A percentile compares a stretch with the other conserved stretches of the same genome.
These are phyloP conservation scores for Latrodectus geometricus DNA, from an alignment of 1,140 invertebrate genomes.

Conservation along the genomic window DNA sequence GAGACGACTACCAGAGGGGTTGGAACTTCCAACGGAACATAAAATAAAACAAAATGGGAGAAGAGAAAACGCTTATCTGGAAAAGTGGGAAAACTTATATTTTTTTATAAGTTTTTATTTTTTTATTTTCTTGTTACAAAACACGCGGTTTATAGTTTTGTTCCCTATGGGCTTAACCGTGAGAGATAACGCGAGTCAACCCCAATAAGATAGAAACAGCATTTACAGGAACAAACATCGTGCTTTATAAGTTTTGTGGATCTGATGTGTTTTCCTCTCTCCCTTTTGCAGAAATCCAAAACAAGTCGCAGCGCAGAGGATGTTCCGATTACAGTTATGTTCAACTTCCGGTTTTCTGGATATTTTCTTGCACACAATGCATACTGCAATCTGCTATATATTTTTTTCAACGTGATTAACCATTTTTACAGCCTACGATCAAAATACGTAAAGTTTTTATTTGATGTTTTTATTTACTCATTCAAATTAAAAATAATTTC, in stretches of 20 bases:
- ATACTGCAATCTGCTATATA: no score
- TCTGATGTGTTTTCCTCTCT: no score
- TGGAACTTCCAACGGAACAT: background rate
- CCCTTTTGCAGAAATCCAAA: no score
- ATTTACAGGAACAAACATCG: conserved; percentile 52
- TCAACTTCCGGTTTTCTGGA: no score
- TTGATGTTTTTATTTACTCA: no score
- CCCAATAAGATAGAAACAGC: conserved; percentile 47
- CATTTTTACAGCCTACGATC: no score
- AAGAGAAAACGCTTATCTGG: conserved; percentile 43
- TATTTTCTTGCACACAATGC: no score
- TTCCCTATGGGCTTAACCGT: conserved; percentile 46
- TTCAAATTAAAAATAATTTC: no score
- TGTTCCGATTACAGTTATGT: no score
- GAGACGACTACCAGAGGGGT: background rate
- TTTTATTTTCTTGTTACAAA: conserved; percentile 25
- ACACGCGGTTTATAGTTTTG: conserved; percentile 47
- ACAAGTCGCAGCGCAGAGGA: no score
- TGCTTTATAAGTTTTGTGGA: background rate
- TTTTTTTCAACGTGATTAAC: no score
- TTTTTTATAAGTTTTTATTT: conserved; percentile 22
- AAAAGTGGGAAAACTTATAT: conserved; percentile 40
- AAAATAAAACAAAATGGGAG: conserved; percentile 54
- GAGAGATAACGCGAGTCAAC: conserved; percentile 41
- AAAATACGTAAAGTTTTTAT: no score